Evolutionary conservation across 2,113 vertebrate species (phyloP).

Genomic region (Gallinago undulata): DNA sequence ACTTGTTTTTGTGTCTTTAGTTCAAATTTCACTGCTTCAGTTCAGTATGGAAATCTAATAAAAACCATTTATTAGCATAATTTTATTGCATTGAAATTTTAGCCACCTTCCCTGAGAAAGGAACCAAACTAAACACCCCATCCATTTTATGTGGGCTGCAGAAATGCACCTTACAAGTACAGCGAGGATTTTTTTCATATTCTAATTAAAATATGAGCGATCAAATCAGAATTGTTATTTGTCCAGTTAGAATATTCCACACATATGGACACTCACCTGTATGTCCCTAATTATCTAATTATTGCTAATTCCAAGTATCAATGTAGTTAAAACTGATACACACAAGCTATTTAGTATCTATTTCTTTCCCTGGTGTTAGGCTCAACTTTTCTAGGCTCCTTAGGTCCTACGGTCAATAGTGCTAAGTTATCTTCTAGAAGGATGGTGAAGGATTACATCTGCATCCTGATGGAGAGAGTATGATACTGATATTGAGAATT

Average conservation of each 20-base stretch:
- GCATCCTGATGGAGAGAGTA: background rate
- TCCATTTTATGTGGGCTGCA: background rate
- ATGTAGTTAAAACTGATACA: background rate
- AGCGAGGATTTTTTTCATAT: background rate
- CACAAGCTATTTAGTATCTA: background rate
- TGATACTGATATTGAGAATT: background rate
- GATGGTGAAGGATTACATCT: background rate
- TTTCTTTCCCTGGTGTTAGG: background rate
- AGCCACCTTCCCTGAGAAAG: background rate
- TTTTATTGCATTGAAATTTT: background rate
- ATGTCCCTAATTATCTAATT: background rate
- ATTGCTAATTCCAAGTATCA: background rate
- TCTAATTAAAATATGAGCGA: background rate
- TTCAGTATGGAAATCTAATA: background rate
- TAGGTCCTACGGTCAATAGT: background rate
- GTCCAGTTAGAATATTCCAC: background rate
- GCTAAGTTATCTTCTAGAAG: background rate
- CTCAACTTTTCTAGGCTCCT: background rate
- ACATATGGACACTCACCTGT: background rate
- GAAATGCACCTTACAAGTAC: background rate
- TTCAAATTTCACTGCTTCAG: background rate
- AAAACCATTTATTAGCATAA: background rate
- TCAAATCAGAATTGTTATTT: background rate
- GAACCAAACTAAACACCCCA: background rate
- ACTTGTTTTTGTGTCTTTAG: background rate